Evolutionary conservation across 1,140 invertebrate genomes (phyloP), one percentile per base, ranked within the genome.

Genomic region (Rhagoletis zephyria): DNA sequence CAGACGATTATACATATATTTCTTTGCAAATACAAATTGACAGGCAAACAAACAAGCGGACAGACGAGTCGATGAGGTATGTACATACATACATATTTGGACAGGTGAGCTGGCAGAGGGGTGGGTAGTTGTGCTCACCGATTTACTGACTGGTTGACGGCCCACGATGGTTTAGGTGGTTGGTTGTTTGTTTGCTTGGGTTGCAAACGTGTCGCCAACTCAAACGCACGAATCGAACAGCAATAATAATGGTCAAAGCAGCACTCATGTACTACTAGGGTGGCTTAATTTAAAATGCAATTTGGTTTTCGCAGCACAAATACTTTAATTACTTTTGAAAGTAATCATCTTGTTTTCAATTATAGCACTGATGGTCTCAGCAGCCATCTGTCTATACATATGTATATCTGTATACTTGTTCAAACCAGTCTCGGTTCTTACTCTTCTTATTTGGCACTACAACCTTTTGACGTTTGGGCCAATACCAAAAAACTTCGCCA

Each of bases 161-260:
- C 74, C 74, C n/a, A 81, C 45, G 74, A 56, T 81, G 48, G 48
- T 48, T 30, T 81, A 48, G 2, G 12, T 56, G 48, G 48, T 40
- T 19, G 30, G 40, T 45, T 81, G 45, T 0, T 42, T 48, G n/a
- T 45, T n/a, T 81, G 74, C 19, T 59, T 56, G 48, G 48, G 2
- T 51, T 81, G n/a, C 45, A 81, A 81, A 81, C 74, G 51, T 81
- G 51, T 81, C 74, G 14, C 48, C 48, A 81, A 14, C n/a, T 63
- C 7, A 30, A 30, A 77, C 40, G 45, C 45, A 77, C 70, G 48
- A 77, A 77, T 51, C 45, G n/a, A 30, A 12, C 10, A 19, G 74
- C 48, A 81, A 81, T 45, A 51, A 59, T n/a, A 48, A 48, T 74
- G n/a, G 14, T 4, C 42, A 19, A 19, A 51, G 14, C 16, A 14